Percentiles rank a stretch among this genome's conserved stretches.
Conservation (phyloP, 2,113 vertebrate species). For the Phocoena sinus region DNA sequence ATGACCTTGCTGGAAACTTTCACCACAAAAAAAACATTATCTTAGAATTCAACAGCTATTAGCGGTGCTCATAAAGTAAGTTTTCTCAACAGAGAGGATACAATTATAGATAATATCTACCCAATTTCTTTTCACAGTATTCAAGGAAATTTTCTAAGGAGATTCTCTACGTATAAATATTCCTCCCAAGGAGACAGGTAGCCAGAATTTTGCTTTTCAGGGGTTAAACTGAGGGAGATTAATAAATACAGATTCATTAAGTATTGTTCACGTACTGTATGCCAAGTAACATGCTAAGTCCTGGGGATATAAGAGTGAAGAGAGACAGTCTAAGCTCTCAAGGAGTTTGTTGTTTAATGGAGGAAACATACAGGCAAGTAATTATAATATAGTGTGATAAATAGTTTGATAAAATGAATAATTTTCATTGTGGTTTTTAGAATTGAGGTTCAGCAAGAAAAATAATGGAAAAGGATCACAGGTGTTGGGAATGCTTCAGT, state of each 20-base stretch:
- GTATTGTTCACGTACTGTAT: not conserved
- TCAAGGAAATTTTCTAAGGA: not conserved
- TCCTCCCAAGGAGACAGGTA: not conserved
- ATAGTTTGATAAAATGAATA: not conserved
- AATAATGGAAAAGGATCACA: not conserved
- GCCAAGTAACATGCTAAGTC: not conserved
- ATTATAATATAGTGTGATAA: not conserved
- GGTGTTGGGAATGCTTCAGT: not conserved
- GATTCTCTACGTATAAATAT: not conserved
- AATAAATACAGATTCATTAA: not conserved
- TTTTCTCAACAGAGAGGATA: not conserved
- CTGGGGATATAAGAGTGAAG: not conserved
- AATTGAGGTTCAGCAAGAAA: not conserved
- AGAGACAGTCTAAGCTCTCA: not conserved
- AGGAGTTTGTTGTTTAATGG: not conserved
- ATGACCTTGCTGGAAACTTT: constrained; percentile 23
- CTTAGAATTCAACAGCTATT: not conserved
- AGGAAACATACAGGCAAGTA: not conserved
- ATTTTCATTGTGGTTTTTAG: not conserved
- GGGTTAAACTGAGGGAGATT: not conserved
- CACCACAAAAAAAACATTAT: not conserved
- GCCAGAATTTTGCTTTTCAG: not conserved
- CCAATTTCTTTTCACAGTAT: not conserved
- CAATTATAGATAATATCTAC: not conserved
- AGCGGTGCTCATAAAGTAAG: not conserved